These are phyloP conservation scores for Engystomops pustulosus DNA, from an alignment of 2,113 vertebrate genomes.

Conservation along the genomic window DNA sequence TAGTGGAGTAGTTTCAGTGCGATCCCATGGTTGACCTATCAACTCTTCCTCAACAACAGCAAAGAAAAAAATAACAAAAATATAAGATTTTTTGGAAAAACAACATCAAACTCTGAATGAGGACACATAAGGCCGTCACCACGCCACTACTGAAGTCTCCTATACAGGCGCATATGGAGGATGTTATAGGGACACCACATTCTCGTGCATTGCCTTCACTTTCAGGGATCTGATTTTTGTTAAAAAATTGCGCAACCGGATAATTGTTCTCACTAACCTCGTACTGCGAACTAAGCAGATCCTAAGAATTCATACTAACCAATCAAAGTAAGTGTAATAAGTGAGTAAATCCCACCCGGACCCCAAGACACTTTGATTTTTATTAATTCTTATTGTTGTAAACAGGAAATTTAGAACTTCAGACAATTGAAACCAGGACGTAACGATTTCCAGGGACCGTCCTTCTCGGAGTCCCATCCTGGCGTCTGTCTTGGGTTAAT, in stretches of 20 bases:
- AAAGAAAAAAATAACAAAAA: too few species aligned
- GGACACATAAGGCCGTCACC: too few species aligned
- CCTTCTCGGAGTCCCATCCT: background rate
- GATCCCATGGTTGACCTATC: too few species aligned
- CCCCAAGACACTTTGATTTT: background rate
- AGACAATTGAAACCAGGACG: constrained; percentile 13
- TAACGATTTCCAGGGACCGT: background rate
- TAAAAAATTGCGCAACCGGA: background rate
- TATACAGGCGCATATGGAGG: background rate
- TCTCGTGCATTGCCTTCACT: background rate
- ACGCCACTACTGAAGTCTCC: too few species aligned
- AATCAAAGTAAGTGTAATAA: background rate
- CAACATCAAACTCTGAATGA: too few species aligned
- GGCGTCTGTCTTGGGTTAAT: background rate
- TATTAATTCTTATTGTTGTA: constrained; percentile 27
- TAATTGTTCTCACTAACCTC: background rate
- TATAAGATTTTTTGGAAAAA: too few species aligned
- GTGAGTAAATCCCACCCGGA: background rate
- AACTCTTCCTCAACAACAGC: too few species aligned
- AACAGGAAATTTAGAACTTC: constrained; percentile 35
- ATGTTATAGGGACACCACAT: background rate
- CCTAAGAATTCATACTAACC: background rate
- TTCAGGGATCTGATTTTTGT: background rate
- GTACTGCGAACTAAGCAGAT: background rate
- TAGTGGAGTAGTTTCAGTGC: too few species aligned